A percentile compares a stretch with the other conserved stretches of the same genome.
Conservation (phyloP, 2,888 invertebrate genomes). For the Scelioninae gen. 1 region DNA sequence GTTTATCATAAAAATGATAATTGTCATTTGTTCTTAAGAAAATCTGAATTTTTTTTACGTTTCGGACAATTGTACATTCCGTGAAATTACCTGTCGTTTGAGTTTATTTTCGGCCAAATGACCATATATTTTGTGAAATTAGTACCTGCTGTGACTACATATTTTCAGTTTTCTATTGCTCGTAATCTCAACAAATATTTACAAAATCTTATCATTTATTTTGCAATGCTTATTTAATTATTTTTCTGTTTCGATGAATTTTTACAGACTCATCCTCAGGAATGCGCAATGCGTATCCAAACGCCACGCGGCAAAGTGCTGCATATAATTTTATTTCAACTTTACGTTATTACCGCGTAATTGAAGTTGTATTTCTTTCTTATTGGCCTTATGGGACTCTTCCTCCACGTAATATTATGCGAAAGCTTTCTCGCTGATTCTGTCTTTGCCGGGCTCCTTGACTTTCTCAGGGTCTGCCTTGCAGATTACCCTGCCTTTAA, state of each 20-base stretch:
- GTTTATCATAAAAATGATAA: too few species aligned
- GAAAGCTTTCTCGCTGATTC: slow-evolving; percentile 66
- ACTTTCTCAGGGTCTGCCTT: slow-evolving; percentile 58
- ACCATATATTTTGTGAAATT: too few species aligned
- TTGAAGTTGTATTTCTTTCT: slow-evolving; percentile 68
- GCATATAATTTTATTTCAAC: slow-evolving; percentile 63
- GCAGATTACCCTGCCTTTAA: slow-evolving; percentile 59
- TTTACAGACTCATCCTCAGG: not conserved
- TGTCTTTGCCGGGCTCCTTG: slow-evolving; percentile 42
- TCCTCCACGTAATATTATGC: slow-evolving; percentile 58
- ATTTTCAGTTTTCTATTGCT: too few species aligned
- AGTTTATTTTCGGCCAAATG: too few species aligned
- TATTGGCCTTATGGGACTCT: slow-evolving; percentile 64
- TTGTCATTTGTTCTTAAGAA: too few species aligned
- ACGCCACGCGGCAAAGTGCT: slow-evolving; percentile 19
- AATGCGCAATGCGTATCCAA: not conserved
- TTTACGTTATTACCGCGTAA: slow-evolving; percentile 66
- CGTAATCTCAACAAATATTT: not conserved
- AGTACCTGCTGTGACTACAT: too few species aligned
- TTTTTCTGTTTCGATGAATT: not conserved
- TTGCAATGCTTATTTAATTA: not conserved
- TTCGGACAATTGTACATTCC: too few species aligned
- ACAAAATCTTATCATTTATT: not conserved
- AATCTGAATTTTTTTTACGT: too few species aligned
- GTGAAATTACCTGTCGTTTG: too few species aligned